A percentile compares a stretch with the other conserved stretches of the same genome.
phyloP scores from a whole-genome alignment of 2,113 vertebrate species.

The Misgurnus mizolepis region DNA sequence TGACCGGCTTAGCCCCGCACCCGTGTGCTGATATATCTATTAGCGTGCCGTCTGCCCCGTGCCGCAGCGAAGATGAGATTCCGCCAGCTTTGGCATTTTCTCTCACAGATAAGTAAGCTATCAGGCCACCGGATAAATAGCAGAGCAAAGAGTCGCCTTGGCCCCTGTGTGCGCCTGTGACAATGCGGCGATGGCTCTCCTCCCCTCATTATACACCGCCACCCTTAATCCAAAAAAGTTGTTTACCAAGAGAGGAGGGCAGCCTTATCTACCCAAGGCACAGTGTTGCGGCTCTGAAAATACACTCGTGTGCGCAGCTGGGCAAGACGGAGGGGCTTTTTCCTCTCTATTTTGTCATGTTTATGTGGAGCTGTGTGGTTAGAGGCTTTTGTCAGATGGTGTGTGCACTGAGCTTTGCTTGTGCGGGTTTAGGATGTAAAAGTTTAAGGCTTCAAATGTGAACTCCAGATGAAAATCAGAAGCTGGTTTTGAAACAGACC shows the following conservation, averaged over 20 bases:
- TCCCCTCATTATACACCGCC: conserved; percentile 77
- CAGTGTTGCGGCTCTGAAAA: conserved; percentile 45
- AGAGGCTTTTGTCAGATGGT: conserved; percentile 42
- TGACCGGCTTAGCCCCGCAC: conserved; percentile 93
- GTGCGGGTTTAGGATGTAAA: background rate
- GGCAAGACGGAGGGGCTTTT: conserved; percentile 27
- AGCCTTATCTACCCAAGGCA: conserved; percentile 56
- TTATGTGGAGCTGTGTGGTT: conserved; percentile 49
- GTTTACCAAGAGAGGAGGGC: conserved; percentile 72
- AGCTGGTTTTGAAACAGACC: background rate
- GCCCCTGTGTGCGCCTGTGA: conserved; percentile 83
- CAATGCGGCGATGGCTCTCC: conserved; percentile 82
- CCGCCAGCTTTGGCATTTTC: conserved; percentile 92
- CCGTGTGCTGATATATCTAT: conserved; percentile 98
- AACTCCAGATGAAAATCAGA: background rate
- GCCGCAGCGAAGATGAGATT: conserved; percentile 80
- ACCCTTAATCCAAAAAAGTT: conserved; percentile 71
- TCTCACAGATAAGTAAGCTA: conserved; percentile 93
- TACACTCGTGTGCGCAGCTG: conserved; percentile 43
- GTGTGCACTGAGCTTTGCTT: conserved; percentile 15
- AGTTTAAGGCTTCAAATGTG: conserved; percentile 13
- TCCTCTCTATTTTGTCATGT: conserved; percentile 48
- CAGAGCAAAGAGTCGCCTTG: conserved; percentile 92
- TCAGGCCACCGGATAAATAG: conserved; percentile 95
- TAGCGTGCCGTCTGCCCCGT: conserved; percentile 86